Percentiles rank a stretch among this genome's conserved stretches.
Conservation (phyloP, 1,140 invertebrate species). For the Aphelinus atriplicis region DNA sequence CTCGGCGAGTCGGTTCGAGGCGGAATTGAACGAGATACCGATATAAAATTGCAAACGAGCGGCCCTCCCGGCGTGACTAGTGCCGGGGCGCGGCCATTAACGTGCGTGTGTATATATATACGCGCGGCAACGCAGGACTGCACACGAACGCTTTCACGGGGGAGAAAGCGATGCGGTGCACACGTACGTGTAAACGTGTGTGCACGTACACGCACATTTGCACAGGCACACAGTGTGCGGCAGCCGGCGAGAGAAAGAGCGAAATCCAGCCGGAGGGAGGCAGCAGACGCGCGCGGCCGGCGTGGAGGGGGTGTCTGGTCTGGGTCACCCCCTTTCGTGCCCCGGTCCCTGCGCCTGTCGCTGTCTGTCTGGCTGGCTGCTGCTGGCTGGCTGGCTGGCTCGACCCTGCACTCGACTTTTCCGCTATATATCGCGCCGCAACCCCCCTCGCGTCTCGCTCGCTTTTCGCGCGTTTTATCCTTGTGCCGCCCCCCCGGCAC, state of each 20-base stretch:
- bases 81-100: too few species aligned
- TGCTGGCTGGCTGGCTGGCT: constrained; percentile 45
- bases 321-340: constrained; percentile 61
- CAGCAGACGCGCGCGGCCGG: too few species aligned
- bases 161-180: background rate
- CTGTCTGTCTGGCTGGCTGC: constrained; percentile 54
- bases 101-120: too few species aligned
- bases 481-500: background rate
- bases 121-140: too few species aligned
- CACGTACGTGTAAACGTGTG: constrained; percentile 43
- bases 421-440: background rate
- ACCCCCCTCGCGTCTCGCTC: too few species aligned
- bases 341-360: too few species aligned
- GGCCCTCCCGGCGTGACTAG: too few species aligned
- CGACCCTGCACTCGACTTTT: constrained; percentile 48
- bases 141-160: background rate
- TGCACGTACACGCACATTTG: constrained; percentile 28
- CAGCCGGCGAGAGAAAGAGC: background rate
- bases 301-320: constrained; percentile 62
- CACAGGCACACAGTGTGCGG: background rate
- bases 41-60: too few species aligned
- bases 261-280: background rate
- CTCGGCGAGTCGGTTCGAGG: too few species aligned
- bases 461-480: background rate
- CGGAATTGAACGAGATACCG: too few species aligned